A percentile compares a stretch with the other conserved stretches of the same genome.
Evolutionary conservation across 2,888 invertebrate species (phyloP).

Genomic region (Drosophila atripex): DNA sequence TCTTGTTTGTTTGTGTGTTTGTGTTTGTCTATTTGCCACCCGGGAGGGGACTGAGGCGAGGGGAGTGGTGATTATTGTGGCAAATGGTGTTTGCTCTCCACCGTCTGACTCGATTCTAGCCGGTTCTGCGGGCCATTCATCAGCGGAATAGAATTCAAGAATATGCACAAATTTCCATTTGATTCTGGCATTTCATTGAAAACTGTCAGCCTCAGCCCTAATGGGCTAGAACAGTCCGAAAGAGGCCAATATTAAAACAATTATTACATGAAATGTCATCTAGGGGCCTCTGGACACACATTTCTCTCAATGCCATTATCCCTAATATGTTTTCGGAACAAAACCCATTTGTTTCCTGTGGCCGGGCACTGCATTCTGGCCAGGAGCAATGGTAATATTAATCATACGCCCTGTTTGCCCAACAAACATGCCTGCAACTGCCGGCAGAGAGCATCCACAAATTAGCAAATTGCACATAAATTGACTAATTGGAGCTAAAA

Average conservation of each 20-base stretch:
- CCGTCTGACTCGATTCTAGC: slow-evolving; percentile 4
- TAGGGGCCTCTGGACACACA: too few species aligned
- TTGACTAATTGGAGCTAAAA: slow-evolving; percentile 72
- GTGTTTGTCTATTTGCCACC: slow-evolving; percentile 35
- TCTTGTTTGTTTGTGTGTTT: neutral
- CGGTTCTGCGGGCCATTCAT: slow-evolving; percentile 19
- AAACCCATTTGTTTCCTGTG: too few species aligned
- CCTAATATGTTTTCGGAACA: too few species aligned
- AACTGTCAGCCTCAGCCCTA: too few species aligned
- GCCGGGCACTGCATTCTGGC: too few species aligned
- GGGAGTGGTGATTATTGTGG: slow-evolving; percentile 8
- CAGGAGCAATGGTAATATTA: slow-evolving; percentile 52
- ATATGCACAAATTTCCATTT: slow-evolving; percentile 63
- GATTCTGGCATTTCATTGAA: slow-evolving; percentile 32
- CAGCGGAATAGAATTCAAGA: slow-evolving; percentile 31
- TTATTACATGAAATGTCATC: too few species aligned
- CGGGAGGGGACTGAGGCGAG: neutral
- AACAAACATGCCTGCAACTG: neutral
- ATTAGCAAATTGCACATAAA: slow-evolving; percentile 67
- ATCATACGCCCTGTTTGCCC: slow-evolving; percentile 64
- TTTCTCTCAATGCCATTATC: too few species aligned
- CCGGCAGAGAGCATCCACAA: slow-evolving; percentile 50
- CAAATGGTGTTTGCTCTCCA: slow-evolving; percentile 27
- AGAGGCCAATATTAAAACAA: too few species aligned
- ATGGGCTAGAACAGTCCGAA: too few species aligned